These are phyloP conservation scores for Bimastos eiseni DNA, from an alignment of 2,888 invertebrate species.

Conservation along the genomic window DNA sequence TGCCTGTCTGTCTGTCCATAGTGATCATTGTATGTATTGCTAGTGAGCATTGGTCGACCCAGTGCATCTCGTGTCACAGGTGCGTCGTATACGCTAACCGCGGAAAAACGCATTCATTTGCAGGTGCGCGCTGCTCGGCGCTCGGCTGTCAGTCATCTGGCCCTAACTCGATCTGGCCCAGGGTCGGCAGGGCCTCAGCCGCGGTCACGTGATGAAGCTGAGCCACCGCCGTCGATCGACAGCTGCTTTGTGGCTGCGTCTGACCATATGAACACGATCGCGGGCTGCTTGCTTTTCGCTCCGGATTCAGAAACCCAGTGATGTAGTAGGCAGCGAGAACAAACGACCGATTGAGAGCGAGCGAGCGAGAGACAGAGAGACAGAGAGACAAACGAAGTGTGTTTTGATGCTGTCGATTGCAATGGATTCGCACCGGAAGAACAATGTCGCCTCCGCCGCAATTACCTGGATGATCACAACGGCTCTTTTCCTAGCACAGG, in stretches of 20 bases:
- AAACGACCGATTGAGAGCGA: too few relatives aligned
- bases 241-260: slow-evolving; percentile 1
- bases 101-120: slow-evolving; percentile 5
- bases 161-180: not conserved
- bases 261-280: not conserved
- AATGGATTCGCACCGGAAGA: not conserved
- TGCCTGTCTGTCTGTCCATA: not conserved
- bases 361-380: not conserved
- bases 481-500: slow-evolving; percentile 8
- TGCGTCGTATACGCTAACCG: slow-evolving; percentile 4
- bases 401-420: not conserved
- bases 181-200: not conserved
- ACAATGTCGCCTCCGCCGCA: not conserved
- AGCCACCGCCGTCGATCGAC: not conserved
- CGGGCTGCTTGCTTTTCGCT: not conserved
- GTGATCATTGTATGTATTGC: slow-evolving; percentile 1
- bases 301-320: not conserved
- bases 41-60: not conserved
- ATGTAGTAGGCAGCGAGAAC: not conserved
- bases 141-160: slow-evolving; percentile 5
- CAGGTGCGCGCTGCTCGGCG: not conserved
- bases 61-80: not conserved
- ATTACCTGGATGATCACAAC: slow-evolving; percentile 15
- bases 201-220: not conserved
- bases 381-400: not conserved